Evolutionary conservation across 2,888 invertebrate genomes (phyloP).

Genomic region (Ceramica pisi): DNA sequence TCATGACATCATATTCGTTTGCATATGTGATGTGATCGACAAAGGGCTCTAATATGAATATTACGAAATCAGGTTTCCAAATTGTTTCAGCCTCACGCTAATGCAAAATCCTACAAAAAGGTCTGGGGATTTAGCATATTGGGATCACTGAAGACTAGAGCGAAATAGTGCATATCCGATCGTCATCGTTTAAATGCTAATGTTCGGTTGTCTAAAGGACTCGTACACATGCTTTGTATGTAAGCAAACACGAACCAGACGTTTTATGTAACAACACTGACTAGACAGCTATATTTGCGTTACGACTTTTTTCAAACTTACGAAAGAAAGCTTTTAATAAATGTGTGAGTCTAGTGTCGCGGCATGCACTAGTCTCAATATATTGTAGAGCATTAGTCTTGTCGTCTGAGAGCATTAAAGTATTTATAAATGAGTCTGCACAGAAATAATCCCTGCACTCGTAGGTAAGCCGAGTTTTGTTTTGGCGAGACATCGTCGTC

Average conservation of each 20-base stretch:
- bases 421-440: constrained; percentile 70
- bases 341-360: constrained; percentile 66
- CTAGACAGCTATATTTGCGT: constrained; percentile 51
- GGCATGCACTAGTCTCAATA: constrained; percentile 67
- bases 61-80: constrained; percentile 62
- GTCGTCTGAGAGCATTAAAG: constrained; percentile 68
- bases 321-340: constrained; percentile 68
- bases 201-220: constrained; percentile 40
- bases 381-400: constrained; percentile 69
- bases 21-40: constrained; percentile 78
- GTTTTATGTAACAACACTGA: constrained; percentile 36
- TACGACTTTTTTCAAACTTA: constrained; percentile 45
- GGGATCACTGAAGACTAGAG: constrained; percentile 37
- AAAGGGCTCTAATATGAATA: constrained; percentile 68
- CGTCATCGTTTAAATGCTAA: constrained; percentile 53
- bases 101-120: constrained; percentile 34
- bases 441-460: constrained; percentile 71
- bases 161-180: constrained; percentile 59
- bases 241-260: constrained; percentile 41
- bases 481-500: constrained; percentile 81
- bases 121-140: constrained; percentile 34
- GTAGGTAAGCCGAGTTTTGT: constrained; percentile 78
- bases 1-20: constrained; percentile 85
- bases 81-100: constrained; percentile 57
- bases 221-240: constrained; percentile 23